Evolutionary conservation across 2,113 vertebrate genomes (phyloP).

Genomic region (human (Homo sapiens)): GRCh38 chr9:20739501-20740000

Average conservation of each 20-base stretch:
- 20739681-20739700: conserved; percentile 33
- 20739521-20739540: background rate
- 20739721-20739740: conserved; percentile 8
- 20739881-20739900: conserved; percentile 64
- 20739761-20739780: conserved; percentile 15
- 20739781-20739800: conserved; percentile 35
- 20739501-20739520: background rate
- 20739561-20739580: background rate
- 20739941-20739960: conserved; percentile 56
- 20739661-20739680: conserved; percentile 8
- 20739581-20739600: background rate
- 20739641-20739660: background rate
- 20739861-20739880: conserved; percentile 46
- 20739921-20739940: conserved; percentile 37
- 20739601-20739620: background rate
- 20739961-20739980: conserved; percentile 51
- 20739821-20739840: background rate
- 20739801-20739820: conserved; percentile 30
- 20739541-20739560: background rate
- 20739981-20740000: background rate
- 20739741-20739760: conserved; percentile 34
- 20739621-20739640: background rate
- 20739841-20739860: conserved; percentile 50
- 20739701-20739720: background rate
- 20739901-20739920: conserved; percentile 55